Percentiles rank a stretch among this genome's conserved stretches.
Conservation (phyloP, 2,888 invertebrate species). For the Chrysina gloriosa region DNA sequence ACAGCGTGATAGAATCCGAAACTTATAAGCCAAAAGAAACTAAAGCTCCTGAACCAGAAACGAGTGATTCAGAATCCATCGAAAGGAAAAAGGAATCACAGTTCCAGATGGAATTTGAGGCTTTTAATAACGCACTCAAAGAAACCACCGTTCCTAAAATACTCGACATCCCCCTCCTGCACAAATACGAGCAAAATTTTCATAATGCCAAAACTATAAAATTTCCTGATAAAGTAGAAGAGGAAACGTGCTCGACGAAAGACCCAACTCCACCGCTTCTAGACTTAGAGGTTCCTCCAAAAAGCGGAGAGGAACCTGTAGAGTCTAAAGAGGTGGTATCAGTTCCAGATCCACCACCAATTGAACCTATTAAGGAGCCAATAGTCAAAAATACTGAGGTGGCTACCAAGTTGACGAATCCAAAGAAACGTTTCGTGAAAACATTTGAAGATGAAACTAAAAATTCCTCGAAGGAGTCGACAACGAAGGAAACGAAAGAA, state of each 20-base stretch:
- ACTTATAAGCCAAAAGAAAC: conserved; percentile 37
- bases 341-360: conserved; percentile 7
- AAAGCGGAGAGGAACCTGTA: neutral
- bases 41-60: conserved; percentile 22
- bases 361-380: neutral
- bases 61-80: neutral
- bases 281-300: neutral
- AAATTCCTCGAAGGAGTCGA: conserved; percentile 42
- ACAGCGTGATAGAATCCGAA: conserved; percentile 36
- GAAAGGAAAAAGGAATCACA: conserved; percentile 25
- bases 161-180: conserved; percentile 66
- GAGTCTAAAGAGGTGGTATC: conserved; percentile 25
- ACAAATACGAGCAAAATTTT: conserved; percentile 62
- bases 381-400: conserved; percentile 46
- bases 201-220: conserved; percentile 60
- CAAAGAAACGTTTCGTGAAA: conserved; percentile 63
- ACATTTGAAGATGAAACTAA: conserved; percentile 59
- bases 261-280: conserved; percentile 5
- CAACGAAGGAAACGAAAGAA: conserved; percentile 49
- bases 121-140: conserved; percentile 73
- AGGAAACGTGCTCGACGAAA: conserved; percentile 9
- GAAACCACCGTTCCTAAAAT: conserved; percentile 71
- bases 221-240: conserved; percentile 58
- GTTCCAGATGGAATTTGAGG: conserved; percentile 63
- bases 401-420: conserved; percentile 59